phyloP scores from a whole-genome alignment of 2,113 vertebrate genomes.

The Atrichornis clamosus region DNA sequence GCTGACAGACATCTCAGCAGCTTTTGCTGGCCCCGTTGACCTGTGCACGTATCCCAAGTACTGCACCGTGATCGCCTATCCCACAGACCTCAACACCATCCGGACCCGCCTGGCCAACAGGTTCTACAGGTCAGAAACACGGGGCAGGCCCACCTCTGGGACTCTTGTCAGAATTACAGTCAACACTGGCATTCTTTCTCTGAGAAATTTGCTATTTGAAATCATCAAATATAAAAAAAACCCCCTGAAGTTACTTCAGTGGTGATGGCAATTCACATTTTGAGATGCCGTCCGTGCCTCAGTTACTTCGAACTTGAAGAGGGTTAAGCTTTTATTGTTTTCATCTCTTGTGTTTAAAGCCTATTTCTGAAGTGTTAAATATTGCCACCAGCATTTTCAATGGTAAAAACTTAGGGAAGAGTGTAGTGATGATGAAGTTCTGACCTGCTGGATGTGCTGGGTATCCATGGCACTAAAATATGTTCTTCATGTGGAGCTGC shows the following conservation, averaged over 20 bases:
- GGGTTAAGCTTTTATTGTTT: neutral
- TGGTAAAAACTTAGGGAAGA: neutral
- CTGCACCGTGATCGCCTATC: conserved; percentile 91
- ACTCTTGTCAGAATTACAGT: neutral
- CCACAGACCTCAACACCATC: conserved; percentile 93
- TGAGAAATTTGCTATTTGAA: neutral
- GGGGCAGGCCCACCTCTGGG: fast-evolving
- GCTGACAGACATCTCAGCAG: conserved; percentile 85
- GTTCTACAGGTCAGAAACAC: conserved; percentile 87
- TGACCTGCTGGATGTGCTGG: neutral
- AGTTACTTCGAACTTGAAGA: neutral
- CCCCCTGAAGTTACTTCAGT: neutral
- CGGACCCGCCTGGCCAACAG: conserved; percentile 84
- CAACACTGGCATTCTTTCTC: neutral
- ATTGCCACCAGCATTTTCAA: neutral
- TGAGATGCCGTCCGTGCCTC: neutral
- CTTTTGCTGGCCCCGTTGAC: conserved; percentile 93
- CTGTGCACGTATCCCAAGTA: conserved; percentile 90
- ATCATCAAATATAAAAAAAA: neutral
- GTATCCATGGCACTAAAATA: neutral
- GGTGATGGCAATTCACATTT: neutral
- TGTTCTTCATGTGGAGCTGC: neutral
- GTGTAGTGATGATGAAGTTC: neutral
- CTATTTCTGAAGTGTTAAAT: no score
- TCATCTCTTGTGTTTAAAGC: no score